Evolutionary conservation across 2,888 invertebrate species (phyloP), one percentile per base, ranked within the genome.

Genomic region (Aradus depressus): DNA sequence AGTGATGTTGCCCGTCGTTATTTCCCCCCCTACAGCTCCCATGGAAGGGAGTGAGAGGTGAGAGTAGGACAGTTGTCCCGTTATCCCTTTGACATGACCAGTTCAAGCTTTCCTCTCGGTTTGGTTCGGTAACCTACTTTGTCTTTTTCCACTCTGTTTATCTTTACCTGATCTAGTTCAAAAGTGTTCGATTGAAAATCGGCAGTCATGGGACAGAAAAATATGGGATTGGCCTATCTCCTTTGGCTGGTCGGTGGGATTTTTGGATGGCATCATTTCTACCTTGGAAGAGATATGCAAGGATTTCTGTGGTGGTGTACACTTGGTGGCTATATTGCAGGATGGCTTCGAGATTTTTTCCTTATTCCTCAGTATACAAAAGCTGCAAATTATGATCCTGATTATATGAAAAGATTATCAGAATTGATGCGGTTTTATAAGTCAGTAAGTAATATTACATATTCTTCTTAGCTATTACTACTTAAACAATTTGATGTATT

Each of bases 251-350:
- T 89, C 59, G 89, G 90, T 16, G 96, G 96, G 3, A 68, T 86
- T 61, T 81, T 89, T 60, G 95, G 95, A 0, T 69, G 86, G 4
- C 96, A 96, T 68, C 90, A 93, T 65, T 78, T 95, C 63, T 96
- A 96, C 68, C 71, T 96, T 57, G 77, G 81, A 48, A 74, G 95
- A 51, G 90, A 93, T 67, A 75, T 81, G 19, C 96, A 96, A 62
- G 95, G 89, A 0, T 86, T 95, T 64, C 73, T 92, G 1, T 90
- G 87, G 79, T 86, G 87, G 80, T 81, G 81, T 53, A 88, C 90
- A 0, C 69, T 88, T 16, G 92, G 87, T 1, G 92, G 92, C 3
- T 88, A 86, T 64, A 73, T 79, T 61, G 86, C 89, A 0, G 93
- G 93, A 6, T 92, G 91, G 86, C 61, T 95, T 1, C 74, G 83